Percentiles rank a stretch among this genome's conserved stretches.
phyloP scores from a whole-genome alignment of 2,113 vertebrate genomes.

The Corynorhinus townsendii region DNA sequence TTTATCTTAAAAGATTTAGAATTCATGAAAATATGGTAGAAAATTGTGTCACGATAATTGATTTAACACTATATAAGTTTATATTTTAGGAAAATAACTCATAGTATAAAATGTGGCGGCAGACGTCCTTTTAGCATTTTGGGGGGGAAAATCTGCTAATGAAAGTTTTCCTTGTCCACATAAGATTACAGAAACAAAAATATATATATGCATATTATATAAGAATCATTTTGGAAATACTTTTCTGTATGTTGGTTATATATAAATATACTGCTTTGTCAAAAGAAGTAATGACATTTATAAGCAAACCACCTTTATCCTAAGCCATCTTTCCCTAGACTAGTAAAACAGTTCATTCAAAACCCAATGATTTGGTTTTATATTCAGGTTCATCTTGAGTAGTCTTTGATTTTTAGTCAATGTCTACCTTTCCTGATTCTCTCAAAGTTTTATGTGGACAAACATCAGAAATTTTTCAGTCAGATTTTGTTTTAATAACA shows the following conservation, averaged over 20 bases:
- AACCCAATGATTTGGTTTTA: background rate
- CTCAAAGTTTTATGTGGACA: background rate
- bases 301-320: background rate
- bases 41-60: slow-evolving; percentile 20
- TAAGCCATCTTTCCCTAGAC: background rate
- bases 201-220: background rate
- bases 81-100: slow-evolving; percentile 13
- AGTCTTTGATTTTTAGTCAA: background rate
- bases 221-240: background rate
- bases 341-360: background rate
- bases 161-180: background rate
- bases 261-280: background rate
- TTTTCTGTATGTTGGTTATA: background rate
- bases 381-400: background rate
- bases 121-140: background rate
- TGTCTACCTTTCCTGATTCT: background rate
- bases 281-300: background rate
- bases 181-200: background rate
- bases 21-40: slow-evolving; percentile 26
- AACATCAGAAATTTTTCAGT: background rate
- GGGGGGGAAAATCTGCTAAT: background rate
- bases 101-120: background rate
- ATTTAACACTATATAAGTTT: background rate
- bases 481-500: background rate
- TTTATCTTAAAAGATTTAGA: slow-evolving; percentile 57